Conservation (phyloP, 2,888 invertebrate species). For the Diarsia dahlii region DNA sequence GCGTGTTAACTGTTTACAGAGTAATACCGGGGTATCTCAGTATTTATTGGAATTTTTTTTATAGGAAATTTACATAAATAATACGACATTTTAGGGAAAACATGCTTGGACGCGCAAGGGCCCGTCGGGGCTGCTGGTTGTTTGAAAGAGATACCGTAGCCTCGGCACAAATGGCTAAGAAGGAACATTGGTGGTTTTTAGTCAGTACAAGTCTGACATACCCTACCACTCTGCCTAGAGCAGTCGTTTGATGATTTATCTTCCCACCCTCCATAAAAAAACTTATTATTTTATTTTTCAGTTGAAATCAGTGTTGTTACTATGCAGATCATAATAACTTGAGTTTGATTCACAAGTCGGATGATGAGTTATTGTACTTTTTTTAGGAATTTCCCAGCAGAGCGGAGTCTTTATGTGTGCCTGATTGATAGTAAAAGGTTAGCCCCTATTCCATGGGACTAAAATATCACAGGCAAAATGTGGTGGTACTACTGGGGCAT, state of each 20-base stretch:
- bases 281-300: neutral
- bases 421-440: neutral
- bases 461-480: neutral
- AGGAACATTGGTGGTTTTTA: no score
- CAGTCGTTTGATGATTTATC: no score
- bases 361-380: neutral
- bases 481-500: neutral
- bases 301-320: neutral
- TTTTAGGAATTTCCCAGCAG: neutral
- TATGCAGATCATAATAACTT: neutral
- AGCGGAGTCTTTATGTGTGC: neutral
- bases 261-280: no score
- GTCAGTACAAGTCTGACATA: no score
- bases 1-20: constrained; percentile 29
- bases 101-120: no score
- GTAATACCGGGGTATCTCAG: neutral
- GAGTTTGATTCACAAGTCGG: neutral
- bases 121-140: no score
- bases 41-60: neutral
- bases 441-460: neutral
- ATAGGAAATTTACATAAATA: neutral
- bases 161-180: no score
- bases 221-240: no score
- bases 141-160: no score
- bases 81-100: neutral